Evolutionary conservation across 2,888 invertebrate genomes (phyloP).

Genomic region (Litoditis marina): DNA sequence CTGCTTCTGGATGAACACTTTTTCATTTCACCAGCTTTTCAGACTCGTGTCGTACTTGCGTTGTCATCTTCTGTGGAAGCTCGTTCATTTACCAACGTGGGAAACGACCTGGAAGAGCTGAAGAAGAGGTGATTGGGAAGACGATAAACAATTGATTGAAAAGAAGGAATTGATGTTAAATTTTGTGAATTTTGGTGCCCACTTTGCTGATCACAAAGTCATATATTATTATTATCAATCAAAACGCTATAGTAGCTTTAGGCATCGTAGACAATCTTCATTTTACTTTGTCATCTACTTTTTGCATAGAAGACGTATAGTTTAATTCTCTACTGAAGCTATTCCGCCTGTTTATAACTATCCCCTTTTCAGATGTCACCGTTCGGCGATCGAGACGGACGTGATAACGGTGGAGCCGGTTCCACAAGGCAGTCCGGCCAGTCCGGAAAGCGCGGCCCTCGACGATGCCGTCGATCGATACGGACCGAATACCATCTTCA

Average conservation of each 20-base stretch:
- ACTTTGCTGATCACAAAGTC: no score
- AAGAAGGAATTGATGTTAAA: no score
- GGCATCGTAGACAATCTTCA: no score
- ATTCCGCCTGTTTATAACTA: no score
- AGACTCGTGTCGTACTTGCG: slow-evolving; percentile 54
- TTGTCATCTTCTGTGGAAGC: slow-evolving; percentile 43
- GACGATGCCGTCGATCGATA: slow-evolving; percentile 59
- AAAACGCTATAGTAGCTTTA: not conserved
- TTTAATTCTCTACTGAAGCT: no score
- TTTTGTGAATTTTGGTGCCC: no score
- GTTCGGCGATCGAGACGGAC: slow-evolving; percentile 49
- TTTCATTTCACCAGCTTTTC: not conserved
- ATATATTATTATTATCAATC: not conserved
- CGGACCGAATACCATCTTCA: slow-evolving; percentile 55
- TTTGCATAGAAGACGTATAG: no score
- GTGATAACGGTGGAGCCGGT: slow-evolving; percentile 41
- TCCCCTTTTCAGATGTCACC: slow-evolving; percentile 41
- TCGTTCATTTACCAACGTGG: slow-evolving; percentile 37
- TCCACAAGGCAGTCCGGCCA: slow-evolving; percentile 18
- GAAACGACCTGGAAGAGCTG: slow-evolving; percentile 54
- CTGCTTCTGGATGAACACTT: slow-evolving; percentile 50
- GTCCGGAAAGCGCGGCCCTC: slow-evolving; percentile 40
- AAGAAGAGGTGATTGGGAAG: slow-evolving; percentile 46
- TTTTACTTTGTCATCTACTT: no score
- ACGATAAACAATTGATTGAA: no score